Evolutionary conservation across 2,113 vertebrate species (phyloP).

Genomic region (Rhegmatorhina hoffmannsi): DNA sequence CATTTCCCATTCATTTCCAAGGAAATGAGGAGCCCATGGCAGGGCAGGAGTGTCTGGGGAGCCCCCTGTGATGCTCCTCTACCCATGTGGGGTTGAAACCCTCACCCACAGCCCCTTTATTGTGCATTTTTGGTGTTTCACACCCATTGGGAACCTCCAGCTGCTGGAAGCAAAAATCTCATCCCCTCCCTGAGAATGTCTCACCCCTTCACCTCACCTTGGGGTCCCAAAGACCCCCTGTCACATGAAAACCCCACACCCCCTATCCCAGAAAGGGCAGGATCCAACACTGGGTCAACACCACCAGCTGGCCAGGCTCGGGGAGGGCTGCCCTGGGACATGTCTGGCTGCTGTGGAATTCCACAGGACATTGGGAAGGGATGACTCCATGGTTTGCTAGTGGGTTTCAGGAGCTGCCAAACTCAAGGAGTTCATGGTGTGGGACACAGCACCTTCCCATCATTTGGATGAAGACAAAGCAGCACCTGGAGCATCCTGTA

Average conservation of each 20-base stretch:
- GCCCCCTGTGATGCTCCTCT: background rate
- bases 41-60: background rate
- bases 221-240: background rate
- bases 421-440: background rate
- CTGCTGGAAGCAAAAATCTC: background rate
- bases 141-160: background rate
- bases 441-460: background rate
- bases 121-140: background rate
- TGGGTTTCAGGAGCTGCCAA: background rate
- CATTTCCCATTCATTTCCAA: background rate
- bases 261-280: background rate
- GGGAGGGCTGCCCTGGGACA: background rate
- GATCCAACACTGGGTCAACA: background rate
- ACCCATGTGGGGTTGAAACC: accelerated
- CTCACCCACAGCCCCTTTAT: background rate
- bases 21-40: background rate
- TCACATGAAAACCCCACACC: too few species aligned
- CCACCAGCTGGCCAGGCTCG: background rate
- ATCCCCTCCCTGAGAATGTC: background rate
- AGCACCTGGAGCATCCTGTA: background rate
- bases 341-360: background rate
- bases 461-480: accelerated
- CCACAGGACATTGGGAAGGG: background rate
- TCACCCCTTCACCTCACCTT: background rate
- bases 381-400: accelerated